These are phyloP conservation scores for Nothura maculosa DNA, from an alignment of 2,797 vertebrate genomes.

Conservation along the genomic window DNA sequence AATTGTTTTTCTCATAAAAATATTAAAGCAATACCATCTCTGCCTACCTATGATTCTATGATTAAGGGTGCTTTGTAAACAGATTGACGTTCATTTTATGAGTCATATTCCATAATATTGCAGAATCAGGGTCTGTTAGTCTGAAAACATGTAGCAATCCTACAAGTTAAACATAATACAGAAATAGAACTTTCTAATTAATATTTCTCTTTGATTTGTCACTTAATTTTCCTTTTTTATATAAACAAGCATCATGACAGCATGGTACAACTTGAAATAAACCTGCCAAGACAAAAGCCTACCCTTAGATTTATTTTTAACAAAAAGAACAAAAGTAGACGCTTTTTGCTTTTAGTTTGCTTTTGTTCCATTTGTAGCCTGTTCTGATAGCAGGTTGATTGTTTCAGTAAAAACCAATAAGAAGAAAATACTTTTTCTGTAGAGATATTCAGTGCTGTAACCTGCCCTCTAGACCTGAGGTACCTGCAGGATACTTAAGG, in stretches of 20 bases:
- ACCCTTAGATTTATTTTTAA: slow-evolving; percentile 54
- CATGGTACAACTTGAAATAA: slow-evolving; percentile 43
- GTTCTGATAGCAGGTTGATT: slow-evolving; percentile 85
- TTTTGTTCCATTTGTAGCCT: slow-evolving; percentile 63
- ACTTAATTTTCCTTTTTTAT: slow-evolving; percentile 37
- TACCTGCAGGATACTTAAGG: slow-evolving; percentile 85
- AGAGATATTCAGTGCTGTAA: slow-evolving; percentile 84
- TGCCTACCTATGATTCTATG: slow-evolving; percentile 11
- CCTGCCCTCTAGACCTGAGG: slow-evolving; percentile 87
- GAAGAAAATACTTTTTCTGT: slow-evolving; percentile 83
- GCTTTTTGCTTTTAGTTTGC: slow-evolving; percentile 23
- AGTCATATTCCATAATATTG: slow-evolving; percentile 21
- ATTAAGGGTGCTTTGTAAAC: slow-evolving; percentile 53
- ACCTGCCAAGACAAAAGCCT: slow-evolving; percentile 59
- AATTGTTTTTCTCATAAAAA: slow-evolving; percentile 39
- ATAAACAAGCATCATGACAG: slow-evolving; percentile 38
- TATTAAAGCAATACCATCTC: background rate
- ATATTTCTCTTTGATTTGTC: slow-evolving; percentile 67
- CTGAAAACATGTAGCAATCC: slow-evolving; percentile 32
- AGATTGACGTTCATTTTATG: slow-evolving; percentile 13
- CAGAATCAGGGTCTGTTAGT: slow-evolving; percentile 17
- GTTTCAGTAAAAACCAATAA: slow-evolving; percentile 89
- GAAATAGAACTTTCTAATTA: slow-evolving; percentile 67
- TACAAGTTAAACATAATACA: slow-evolving; percentile 38
- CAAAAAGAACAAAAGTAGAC: slow-evolving; percentile 5